Evolutionary conservation across 2,888 invertebrate genomes (phyloP).

Genomic region (Yponomeuta sedellus): DNA sequence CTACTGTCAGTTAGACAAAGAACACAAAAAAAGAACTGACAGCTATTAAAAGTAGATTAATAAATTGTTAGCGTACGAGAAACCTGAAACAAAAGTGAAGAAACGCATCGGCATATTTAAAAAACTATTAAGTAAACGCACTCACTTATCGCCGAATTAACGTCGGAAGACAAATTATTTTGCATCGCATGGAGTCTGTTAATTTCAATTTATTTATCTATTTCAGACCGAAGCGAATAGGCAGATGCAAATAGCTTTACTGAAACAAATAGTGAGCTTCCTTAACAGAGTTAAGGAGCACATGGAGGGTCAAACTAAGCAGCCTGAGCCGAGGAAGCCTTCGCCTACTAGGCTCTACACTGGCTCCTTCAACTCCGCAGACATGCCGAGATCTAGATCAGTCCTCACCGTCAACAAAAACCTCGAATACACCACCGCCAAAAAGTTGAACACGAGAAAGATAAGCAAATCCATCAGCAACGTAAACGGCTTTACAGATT

Average conservation of each 20-base stretch:
- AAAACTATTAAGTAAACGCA: no score
- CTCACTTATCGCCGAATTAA: no score
- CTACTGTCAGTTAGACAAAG: no score
- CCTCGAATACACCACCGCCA: slow-evolving; percentile 44
- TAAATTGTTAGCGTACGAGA: no score
- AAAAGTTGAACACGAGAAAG: slow-evolving; percentile 56
- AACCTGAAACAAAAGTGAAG: no score
- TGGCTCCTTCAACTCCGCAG: slow-evolving; percentile 41
- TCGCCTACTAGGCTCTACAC: slow-evolving; percentile 31
- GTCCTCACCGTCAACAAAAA: slow-evolving; percentile 61
- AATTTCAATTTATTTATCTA: slow-evolving; percentile 24
- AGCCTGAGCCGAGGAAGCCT: slow-evolving; percentile 34
- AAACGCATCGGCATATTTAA: no score
- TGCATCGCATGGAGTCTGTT: no score
- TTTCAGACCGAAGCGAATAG: slow-evolving; percentile 82
- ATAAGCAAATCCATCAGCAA: slow-evolving; percentile 67
- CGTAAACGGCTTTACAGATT: slow-evolving; percentile 59
- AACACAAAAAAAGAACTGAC: no score
- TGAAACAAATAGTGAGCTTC: slow-evolving; percentile 82
- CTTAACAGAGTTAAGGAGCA: slow-evolving; percentile 82
- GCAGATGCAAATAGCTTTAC: slow-evolving; percentile 83
- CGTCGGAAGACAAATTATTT: no score
- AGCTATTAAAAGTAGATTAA: no score
- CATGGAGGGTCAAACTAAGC: slow-evolving; percentile 63
- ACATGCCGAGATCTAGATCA: slow-evolving; percentile 61